Conservation (phyloP, 1,140 invertebrate species). For the Drosophila erecta region DNA sequence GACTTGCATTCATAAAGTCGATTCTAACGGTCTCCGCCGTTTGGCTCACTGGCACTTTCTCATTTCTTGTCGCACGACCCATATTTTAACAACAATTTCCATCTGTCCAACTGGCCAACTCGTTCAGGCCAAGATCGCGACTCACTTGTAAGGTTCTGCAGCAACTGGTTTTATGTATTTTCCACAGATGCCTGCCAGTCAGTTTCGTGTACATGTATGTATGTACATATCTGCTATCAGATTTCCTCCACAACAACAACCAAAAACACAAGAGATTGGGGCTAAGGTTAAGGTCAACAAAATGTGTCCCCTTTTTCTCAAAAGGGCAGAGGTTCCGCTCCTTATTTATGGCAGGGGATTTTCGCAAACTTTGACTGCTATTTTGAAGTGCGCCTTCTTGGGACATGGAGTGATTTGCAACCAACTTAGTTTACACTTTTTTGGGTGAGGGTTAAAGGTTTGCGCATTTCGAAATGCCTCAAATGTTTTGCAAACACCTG, state of each 20-base stretch:
- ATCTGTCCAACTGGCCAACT: slow-evolving; percentile 33
- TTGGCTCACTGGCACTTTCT: slow-evolving; percentile 61
- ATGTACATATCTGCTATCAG: too few relatives aligned
- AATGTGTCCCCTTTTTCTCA: slow-evolving; percentile 11
- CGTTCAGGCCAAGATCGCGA: slow-evolving; percentile 32
- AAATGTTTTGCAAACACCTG: background rate
- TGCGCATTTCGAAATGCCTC: background rate
- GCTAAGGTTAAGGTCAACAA: slow-evolving; percentile 49
- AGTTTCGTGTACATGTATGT: too few relatives aligned
- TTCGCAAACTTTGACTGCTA: slow-evolving; percentile 13
- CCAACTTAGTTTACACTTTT: background rate
- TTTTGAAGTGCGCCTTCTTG: slow-evolving; percentile 1
- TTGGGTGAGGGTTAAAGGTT: slow-evolving; percentile 12
- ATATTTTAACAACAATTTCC: slow-evolving; percentile 67
- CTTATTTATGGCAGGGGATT: slow-evolving; percentile 18
- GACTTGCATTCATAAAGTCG: slow-evolving; percentile 36
- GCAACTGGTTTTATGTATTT: slow-evolving; percentile 37
- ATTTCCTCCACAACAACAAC: background rate
- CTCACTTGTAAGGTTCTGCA: slow-evolving; percentile 37
- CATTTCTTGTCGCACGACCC: slow-evolving; percentile 68
- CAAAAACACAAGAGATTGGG: background rate
- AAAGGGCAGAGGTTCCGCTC: background rate
- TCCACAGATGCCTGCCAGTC: too few relatives aligned
- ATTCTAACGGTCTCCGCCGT: slow-evolving; percentile 48
- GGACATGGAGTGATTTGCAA: slow-evolving; percentile 10